Evolutionary conservation across 1,140 invertebrate genomes (phyloP), one percentile per base, ranked within the genome.

Genomic region (Lethrus apterus): DNA sequence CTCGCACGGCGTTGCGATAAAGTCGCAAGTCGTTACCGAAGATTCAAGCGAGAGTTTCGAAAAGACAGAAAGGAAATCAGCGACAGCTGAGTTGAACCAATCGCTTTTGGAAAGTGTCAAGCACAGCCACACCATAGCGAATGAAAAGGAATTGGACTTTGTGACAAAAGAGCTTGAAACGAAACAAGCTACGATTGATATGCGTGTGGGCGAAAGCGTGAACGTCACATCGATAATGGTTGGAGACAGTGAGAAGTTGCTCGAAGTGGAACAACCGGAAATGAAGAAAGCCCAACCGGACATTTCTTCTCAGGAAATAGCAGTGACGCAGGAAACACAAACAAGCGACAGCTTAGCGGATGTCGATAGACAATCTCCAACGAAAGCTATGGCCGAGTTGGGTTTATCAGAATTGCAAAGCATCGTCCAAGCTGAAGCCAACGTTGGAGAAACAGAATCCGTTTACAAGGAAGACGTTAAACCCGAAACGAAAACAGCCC

Each of bases 141-240:
- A 47, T 36, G 78, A 80, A 62, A 71, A 65, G 36, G 78, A 80
- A 67, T 67, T 59, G 8, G 57, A 65, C 14, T 69, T 79, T 38
- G 60, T 67, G 45, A 43, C 60, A 48, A 45, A 62, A 5, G 57
- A 67, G 48, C 64, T 67, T 0, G 44, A 59, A 10, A 55, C 57
- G 17, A 70, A 63, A 60, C 66, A 42, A 50, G 75, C 76, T 10
- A 54, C 63, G 30, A 29, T 67, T 5, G 57, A 68, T 46, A 69
- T 73, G 46, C 67, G 75, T 52, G 60, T 70, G 11, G 70, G 67
- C 8, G 66, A 73, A 56, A 47, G 67, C 50, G 23, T 78, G 9
- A 64, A 64, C 23, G 60, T 78, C n/a, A 74, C 70, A 8, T 50
- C 69, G 18, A 58, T 78, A n/a, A 69, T 65, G 10, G 30, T 67